Evolutionary conservation across 1,140 invertebrate genomes (phyloP), one percentile per base, ranked within the genome.

Genomic region (Cherax quadricarinatus): DNA sequence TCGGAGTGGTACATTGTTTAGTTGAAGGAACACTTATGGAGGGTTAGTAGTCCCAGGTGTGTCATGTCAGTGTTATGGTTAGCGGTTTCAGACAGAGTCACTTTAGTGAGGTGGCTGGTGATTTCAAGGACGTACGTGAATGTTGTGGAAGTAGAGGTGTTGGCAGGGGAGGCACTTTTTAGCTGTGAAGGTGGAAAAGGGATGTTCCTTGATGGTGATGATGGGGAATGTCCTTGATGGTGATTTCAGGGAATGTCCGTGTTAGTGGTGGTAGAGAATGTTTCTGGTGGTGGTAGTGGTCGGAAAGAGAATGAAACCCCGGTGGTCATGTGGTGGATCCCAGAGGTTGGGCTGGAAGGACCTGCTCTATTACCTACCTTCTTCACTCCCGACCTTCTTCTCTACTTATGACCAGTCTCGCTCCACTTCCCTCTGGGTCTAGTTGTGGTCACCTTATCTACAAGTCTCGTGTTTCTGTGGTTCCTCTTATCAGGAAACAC

Each of bases 361-460:
- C 82, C 73, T 16, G 14, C n/a, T 21, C 84, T 53, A 41, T 10
- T 75, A 3, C 62, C 70, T 70, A 7, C 48, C 48, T 57, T 75
- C 84, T 53, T 41, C 84, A 48, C 66, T 51, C 16, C 48, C 70
- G 73, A 7, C 53, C 30, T 66, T 10, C 30, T n/a, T 73, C 41
- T 30, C 84, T 51, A 18, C 18, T 57, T n/a, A 0, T 21, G 10
- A 24, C 49, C 53, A 7, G 10, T 21, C 24, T 84, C 51, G 7
- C 82, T 66, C 30, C 21, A 10, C 53, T 21, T 83, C 12, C 12
- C 48, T 21, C 12, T n/a, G 49, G 12, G 24, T n/a, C 53, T 57
- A 14, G 49, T 41, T 84, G 82, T 62, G 82, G 82, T 84, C 14
- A 62, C 14, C 53, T 62, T 87, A 87, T 87, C 73, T 51, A n/a